These are phyloP conservation scores for Agrochola lota DNA, from an alignment of 2,888 invertebrate species.

Conservation along the genomic window DNA sequence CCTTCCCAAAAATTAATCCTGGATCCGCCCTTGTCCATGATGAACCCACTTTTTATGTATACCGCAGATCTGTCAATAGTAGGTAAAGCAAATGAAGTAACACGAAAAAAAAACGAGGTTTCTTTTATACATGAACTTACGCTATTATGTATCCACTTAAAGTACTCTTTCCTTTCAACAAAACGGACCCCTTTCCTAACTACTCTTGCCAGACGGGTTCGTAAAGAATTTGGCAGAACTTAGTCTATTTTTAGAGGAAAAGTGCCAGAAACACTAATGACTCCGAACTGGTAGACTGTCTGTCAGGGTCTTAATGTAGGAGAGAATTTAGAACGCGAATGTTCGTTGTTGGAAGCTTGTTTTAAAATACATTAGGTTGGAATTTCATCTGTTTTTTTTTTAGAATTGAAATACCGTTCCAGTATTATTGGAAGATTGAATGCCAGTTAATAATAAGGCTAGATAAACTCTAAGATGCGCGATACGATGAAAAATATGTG, in stretches of 20 bases:
- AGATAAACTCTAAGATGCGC: neutral
- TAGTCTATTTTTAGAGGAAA: constrained; percentile 52
- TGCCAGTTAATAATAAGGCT: neutral
- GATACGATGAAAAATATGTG: neutral
- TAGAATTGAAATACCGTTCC: neutral
- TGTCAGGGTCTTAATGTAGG: constrained; percentile 35
- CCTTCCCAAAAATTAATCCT: no score
- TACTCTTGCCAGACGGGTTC: constrained; percentile 34
- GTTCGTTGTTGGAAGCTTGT: constrained; percentile 21
- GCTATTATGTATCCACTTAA: constrained; percentile 13
- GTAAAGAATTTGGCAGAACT: constrained; percentile 55
- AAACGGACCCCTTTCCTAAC: constrained; percentile 17
- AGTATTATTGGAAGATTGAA: neutral
- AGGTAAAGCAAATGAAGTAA: neutral
- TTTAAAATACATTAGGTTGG: constrained; percentile 14
- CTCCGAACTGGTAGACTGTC: constrained; percentile 42
- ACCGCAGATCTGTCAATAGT: no score
- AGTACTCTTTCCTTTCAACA: constrained; percentile 15
- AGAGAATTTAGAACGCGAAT: constrained; percentile 30
- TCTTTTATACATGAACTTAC: constrained; percentile 3
- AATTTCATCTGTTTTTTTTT: neutral
- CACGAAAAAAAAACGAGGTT: neutral
- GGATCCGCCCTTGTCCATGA: no score
- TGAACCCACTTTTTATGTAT: no score
- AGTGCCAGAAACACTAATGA: constrained; percentile 58